phyloP scores from a whole-genome alignment of 2,113 vertebrate genomes.

The Cephalopholis sonnerati region DNA sequence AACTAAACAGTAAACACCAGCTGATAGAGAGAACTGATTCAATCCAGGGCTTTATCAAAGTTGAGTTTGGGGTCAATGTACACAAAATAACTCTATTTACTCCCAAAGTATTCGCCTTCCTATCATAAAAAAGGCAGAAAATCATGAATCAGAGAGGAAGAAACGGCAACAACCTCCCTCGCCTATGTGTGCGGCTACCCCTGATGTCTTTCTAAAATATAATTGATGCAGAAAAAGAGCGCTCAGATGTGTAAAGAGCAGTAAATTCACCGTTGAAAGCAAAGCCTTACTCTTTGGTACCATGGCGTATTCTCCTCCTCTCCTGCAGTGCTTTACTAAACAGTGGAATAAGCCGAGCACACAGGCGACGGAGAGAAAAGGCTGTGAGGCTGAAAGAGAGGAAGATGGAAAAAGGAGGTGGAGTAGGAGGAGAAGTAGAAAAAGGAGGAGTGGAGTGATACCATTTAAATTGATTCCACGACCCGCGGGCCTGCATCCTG shows the following conservation, averaged over 20 bases:
- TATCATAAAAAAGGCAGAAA: not conserved
- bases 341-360: conserved; percentile 13
- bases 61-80: conserved; percentile 12
- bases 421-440: conserved; percentile 56
- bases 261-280: conserved; percentile 40
- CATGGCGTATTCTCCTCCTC: conserved; percentile 18
- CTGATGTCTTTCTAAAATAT: conserved; percentile 35
- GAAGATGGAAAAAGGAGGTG: conserved; percentile 48
- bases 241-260: conserved; percentile 38
- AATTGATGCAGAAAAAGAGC: conserved; percentile 45
- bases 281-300: conserved; percentile 1
- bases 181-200: not conserved
- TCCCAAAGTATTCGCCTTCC: not conserved
- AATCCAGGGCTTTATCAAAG: conserved; percentile 17
- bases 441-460: conserved; percentile 54
- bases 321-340: conserved; percentile 29
- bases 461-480: conserved; percentile 74
- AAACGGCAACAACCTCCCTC: not conserved
- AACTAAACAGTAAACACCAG: conserved; percentile 24
- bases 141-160: not conserved
- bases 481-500: conserved; percentile 63
- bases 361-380: conserved; percentile 15
- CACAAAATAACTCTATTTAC: conserved; percentile 7
- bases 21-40: conserved; percentile 26
- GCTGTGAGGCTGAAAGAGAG: conserved; percentile 35